phyloP scores from a whole-genome alignment of 2,797 vertebrate genomes.

The Protonibea diacanthus region DNA sequence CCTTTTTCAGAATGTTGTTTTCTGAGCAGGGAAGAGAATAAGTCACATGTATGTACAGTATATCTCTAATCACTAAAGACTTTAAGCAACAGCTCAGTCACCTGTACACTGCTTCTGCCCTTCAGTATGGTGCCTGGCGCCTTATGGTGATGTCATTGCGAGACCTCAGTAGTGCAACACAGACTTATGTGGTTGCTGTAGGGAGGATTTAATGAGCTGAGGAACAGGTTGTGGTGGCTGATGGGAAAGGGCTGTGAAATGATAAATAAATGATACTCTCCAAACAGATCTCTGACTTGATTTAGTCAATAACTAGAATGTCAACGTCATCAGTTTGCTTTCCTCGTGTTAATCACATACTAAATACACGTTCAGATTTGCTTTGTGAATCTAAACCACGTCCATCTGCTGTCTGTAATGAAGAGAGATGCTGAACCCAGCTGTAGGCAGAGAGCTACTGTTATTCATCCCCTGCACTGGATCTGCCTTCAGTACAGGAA shows the following conservation, averaged over 20 bases:
- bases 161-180: not conserved
- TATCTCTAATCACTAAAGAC: not conserved
- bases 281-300: not conserved
- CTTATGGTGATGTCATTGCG: not conserved
- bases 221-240: not conserved
- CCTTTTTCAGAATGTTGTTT: not conserved
- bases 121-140: not conserved
- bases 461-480: conserved; percentile 4
- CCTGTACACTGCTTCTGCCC: not conserved
- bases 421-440: not conserved
- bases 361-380: not conserved
- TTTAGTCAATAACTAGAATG: not conserved
- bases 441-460: conserved; percentile 5
- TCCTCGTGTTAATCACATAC: not conserved
- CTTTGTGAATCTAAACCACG: not conserved
- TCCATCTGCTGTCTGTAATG: not conserved
- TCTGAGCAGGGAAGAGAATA: not conserved
- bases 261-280: not conserved
- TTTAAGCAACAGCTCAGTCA: not conserved
- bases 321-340: not conserved
- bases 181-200: not conserved
- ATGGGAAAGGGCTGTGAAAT: conserved; percentile 5
- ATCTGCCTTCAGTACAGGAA: conserved; percentile 25
- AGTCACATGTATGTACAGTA: not conserved
- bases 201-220: not conserved